Base-by-base conservation (phyloP, 2,797 vertebrate species). In the Loris lydekkerianus region DNA sequence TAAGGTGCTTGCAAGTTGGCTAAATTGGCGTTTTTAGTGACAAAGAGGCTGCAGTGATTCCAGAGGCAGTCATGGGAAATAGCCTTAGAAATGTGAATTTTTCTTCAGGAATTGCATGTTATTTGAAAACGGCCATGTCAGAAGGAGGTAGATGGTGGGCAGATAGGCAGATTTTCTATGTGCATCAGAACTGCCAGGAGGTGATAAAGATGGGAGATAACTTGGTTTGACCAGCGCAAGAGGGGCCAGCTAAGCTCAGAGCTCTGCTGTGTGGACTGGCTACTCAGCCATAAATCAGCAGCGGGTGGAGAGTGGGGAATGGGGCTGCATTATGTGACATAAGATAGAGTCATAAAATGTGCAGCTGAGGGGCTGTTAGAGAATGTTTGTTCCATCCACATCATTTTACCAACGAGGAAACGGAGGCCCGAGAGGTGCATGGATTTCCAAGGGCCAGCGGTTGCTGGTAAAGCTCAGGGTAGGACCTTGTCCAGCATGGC, bases 401-500 rank as follows among this genome's bases (percentile, higher is more conserved):
- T 89, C 70, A 89, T 93, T 96, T 95, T 92, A 85, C 0, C 9
- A 93, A 77, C 67, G 96, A 96, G n/a, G 93, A 78, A 78, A 61
- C 46, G 34, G 92, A 90, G 73, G n/a, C 70, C 20, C 70, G 34
- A 81, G 83, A 89, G 78, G 53, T 31, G 58, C 17, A 4, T 1
- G 23, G 67, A 25, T 80, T 94, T 96, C 81, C 34, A 7, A 23
- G 75, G 91, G 72, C 60, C 23, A 11, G 46, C 43, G 49, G 43
- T 83, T 67, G 43, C 29, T 43, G 70, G 70, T 61, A 25, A 93
- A 83, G 63, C 25, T 46, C 58, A 91, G 73, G 56, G 43, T 37
- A 46, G 67, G 84, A 53, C 85, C 40, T 63, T 2, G 11, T 34
- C 34, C 29, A 60, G 37, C 43, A 7, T 25, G 49, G 58, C 14